Conservation (phyloP, 2,113 vertebrate genomes). For the Colaptes auratus region DNA sequence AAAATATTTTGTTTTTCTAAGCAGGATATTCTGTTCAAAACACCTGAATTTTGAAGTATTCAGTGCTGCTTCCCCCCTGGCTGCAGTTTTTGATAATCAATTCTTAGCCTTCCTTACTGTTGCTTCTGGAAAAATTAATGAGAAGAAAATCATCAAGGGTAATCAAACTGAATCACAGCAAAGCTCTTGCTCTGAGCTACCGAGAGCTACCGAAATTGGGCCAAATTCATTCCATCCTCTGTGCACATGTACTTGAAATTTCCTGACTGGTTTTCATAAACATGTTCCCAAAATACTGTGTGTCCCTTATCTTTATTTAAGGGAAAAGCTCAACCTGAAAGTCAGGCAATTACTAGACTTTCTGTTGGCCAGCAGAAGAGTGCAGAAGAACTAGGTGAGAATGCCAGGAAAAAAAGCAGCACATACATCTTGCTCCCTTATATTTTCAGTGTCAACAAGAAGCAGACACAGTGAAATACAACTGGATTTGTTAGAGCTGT, state of each 20-base stretch:
- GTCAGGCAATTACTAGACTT: constrained; percentile 9
- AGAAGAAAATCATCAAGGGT: background rate
- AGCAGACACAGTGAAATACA: background rate
- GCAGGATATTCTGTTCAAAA: background rate
- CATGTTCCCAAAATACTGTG: background rate
- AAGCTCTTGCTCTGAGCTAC: background rate
- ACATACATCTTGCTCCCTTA: background rate
- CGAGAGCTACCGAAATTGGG: constrained; percentile 21
- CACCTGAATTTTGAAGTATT: background rate
- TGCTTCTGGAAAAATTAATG: background rate
- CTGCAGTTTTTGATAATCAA: constrained; percentile 6
- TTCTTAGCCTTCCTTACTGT: background rate
- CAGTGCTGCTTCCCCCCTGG: background rate
- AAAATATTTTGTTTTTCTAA: background rate
- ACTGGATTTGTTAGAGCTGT: background rate
- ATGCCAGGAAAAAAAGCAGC: background rate
- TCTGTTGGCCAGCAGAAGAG: background rate
- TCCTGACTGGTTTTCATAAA: background rate
- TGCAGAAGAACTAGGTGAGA: background rate
- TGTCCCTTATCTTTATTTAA: constrained; percentile 43
- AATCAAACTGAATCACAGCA: constrained; percentile 48
- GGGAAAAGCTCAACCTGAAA: background rate
- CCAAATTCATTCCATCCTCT: background rate
- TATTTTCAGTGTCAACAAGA: background rate
- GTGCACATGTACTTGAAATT: background rate